These are phyloP conservation scores for Styela clava DNA, from an alignment of 23 tunicate species.

Conservation along the genomic window DNA sequence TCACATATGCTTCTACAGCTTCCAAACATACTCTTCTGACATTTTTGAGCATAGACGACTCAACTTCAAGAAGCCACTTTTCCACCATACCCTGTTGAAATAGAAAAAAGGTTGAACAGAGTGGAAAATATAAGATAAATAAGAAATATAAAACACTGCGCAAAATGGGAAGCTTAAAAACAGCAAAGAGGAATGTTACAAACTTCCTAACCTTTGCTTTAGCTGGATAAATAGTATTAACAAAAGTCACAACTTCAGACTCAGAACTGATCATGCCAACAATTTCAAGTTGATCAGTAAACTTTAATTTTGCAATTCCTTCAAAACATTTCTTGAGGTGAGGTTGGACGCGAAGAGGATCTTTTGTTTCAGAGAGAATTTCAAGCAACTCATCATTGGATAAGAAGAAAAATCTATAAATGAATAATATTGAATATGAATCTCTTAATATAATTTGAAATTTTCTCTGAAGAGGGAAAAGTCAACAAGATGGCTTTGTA, in stretches of 20 bases:
- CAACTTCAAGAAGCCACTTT: slow-evolving; percentile 94
- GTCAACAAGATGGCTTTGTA: too few species aligned
- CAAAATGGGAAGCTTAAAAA: too few species aligned
- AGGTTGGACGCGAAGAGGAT: slow-evolving; percentile 97
- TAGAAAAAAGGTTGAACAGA: neutral
- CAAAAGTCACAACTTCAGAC: slow-evolving; percentile 65
- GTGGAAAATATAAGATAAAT: neutral
- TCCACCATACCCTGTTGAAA: slow-evolving; percentile 91
- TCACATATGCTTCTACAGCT: slow-evolving; percentile 62
- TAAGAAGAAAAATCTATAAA: slow-evolving; percentile 80
- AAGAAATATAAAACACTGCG: too few species aligned
- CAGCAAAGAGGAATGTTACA: too few species aligned
- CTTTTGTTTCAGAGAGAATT: slow-evolving; percentile 94
- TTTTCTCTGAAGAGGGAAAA: neutral
- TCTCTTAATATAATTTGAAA: neutral
- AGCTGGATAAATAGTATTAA: slow-evolving; percentile 74
- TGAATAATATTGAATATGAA: too few species aligned
- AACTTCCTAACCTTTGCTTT: slow-evolving; percentile 94
- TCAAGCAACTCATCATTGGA: slow-evolving; percentile 97
- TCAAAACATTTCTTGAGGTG: slow-evolving; percentile 98
- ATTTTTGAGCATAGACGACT: slow-evolving; percentile 77
- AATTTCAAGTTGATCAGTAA: slow-evolving; percentile 89
- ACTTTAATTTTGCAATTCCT: slow-evolving; percentile 86
- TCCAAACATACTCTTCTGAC: slow-evolving; percentile 70
- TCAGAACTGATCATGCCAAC: slow-evolving; percentile 91